Base-by-base conservation (phyloP, 2,797 vertebrate genomes). In the Trichosurus vulpecula region DNA sequence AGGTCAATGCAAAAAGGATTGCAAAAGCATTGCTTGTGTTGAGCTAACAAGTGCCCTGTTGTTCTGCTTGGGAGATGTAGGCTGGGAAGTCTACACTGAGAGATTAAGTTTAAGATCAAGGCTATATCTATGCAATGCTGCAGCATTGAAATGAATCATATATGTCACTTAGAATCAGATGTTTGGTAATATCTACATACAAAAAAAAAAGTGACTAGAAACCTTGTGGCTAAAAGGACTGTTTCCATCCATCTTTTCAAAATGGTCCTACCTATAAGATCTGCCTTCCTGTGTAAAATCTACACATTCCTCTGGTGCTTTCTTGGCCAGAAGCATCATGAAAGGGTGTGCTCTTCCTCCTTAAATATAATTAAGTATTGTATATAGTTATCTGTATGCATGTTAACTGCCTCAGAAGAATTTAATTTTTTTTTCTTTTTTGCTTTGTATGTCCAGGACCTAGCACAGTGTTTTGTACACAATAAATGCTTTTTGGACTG, bases 21-120 rank as follows among this genome's bases (percentile, higher is more conserved):
- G 81, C 25, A 54, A 30, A 58, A 31, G 41, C 58, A 87, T 92
- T 92, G 13, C 19, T 95, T 92, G 35, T 90, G 90, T 89, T 74
- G 81, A 90, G 55, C 54, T 54, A 55, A 90, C n/a, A 92, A 47
- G 16, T n/a, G 54, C 54, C 35, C 41, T 89, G 55, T 95, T 58
- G 41, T 61, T 96, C 93, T 90, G 27, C 92, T 92, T 54, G 81
- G 74, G 58, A 95, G 52, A 95, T 58, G 41, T 5, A 93, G 9
- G 6, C 90, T 94, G 52, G 3, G 41, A 87, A 93, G 52, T 57
- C 56, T 30, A 57, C 25, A 92, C 74, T 87, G 41, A 87, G 25
- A 94, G 5, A 8, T 51, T 90, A 11, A 25, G 10, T 54, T 30
- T 54, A 93, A 92, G 95, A 87, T 87, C 56, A 66, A 90, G 11